phyloP scores from a whole-genome alignment of 2,797 vertebrate species.

The Eospalax fontanierii region DNA sequence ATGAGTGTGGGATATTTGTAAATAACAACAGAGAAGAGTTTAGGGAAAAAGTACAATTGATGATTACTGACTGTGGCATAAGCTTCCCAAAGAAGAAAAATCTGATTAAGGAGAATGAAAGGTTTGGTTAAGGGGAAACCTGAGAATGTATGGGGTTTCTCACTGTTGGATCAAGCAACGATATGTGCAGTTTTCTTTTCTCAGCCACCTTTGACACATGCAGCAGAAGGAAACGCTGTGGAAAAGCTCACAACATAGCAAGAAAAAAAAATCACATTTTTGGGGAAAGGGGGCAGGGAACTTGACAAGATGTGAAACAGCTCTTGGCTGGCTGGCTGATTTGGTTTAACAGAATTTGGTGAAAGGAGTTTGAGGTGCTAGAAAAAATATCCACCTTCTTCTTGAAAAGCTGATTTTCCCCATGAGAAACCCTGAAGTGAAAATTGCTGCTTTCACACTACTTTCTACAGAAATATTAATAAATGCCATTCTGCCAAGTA shows the following conservation, averaged over 20 bases:
- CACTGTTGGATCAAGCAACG: neutral
- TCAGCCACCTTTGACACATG: neutral
- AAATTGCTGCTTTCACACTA: conserved; percentile 74
- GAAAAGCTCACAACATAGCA: conserved; percentile 19
- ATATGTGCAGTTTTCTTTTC: conserved; percentile 10
- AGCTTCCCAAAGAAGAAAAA: conserved; percentile 41
- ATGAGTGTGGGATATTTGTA: neutral
- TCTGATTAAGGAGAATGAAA: conserved; percentile 42
- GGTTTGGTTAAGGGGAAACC: neutral
- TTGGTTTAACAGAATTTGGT: conserved; percentile 66
- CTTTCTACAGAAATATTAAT: conserved; percentile 73
- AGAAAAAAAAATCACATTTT: neutral
- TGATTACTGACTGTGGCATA: neutral
- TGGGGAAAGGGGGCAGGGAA: neutral
- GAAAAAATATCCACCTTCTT: conserved; percentile 55
- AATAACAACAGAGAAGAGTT: neutral
- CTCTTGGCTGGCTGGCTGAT: conserved; percentile 54
- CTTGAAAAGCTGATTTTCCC: conserved; percentile 73
- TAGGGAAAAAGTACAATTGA: neutral
- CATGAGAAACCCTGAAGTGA: conserved; percentile 63
- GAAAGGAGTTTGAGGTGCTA: conserved; percentile 62
- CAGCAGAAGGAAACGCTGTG: neutral
- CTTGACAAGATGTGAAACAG: conserved; percentile 54
- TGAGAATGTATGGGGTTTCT: neutral
- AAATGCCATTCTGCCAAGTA: conserved; percentile 65